phyloP scores from a whole-genome alignment of 2,888 invertebrate genomes.

The Gryllus longicercus region DNA sequence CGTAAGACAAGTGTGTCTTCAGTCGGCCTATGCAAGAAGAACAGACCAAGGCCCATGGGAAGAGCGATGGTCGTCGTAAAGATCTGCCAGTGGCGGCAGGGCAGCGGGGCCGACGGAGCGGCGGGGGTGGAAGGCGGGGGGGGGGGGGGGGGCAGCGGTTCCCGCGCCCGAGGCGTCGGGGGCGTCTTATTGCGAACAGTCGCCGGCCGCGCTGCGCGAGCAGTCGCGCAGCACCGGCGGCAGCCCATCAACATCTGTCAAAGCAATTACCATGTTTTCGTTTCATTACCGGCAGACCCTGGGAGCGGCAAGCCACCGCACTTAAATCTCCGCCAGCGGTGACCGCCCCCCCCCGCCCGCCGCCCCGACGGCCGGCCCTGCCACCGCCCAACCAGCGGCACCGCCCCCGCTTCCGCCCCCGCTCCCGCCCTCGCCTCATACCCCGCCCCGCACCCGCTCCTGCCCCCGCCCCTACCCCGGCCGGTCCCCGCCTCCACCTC shows the following conservation, averaged over 20 bases:
- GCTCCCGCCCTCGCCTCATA: too few relatives aligned
- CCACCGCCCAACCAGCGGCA: too few relatives aligned
- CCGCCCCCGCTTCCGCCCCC: too few relatives aligned
- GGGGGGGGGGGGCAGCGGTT: too few relatives aligned
- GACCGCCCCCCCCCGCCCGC: not conserved
- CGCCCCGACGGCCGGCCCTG: not conserved
- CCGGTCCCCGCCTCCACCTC: too few relatives aligned
- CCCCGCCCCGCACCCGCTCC: too few relatives aligned
- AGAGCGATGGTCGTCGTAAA: too few relatives aligned
- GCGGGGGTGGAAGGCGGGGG: not conserved
- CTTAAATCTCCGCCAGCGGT: not conserved
- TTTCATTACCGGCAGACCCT: not conserved
- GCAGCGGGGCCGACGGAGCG: not conserved
- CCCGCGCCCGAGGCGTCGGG: not conserved
- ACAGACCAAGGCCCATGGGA: too few relatives aligned
- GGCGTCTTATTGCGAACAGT: not conserved
- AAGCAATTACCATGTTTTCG: conserved; percentile 17
- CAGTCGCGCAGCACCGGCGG: not conserved
- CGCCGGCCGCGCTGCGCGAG: not conserved
- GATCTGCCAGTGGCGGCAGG: too few relatives aligned
- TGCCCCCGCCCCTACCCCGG: too few relatives aligned
- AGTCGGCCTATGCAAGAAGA: too few relatives aligned
- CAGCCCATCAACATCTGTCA: conserved; percentile 1
- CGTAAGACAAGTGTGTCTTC: too few relatives aligned
- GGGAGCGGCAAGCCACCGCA: not conserved